Conservation (phyloP, 2,888 invertebrate species). For the Gastracanthus pulcherrimus region DNA sequence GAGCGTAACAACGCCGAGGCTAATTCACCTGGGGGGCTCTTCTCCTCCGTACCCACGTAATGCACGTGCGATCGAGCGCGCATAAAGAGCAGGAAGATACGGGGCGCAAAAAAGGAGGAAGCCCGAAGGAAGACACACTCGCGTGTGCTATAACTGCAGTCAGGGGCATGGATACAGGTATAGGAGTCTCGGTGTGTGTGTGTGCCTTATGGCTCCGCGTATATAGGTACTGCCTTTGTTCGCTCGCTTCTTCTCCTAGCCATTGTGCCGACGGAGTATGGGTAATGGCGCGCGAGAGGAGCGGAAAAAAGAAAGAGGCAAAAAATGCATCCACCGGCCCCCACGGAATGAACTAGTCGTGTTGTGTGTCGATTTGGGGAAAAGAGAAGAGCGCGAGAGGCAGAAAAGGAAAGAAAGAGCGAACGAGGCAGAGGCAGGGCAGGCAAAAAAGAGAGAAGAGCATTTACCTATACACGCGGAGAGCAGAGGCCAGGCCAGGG, state of each 20-base stretch:
- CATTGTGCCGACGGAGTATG: slow-evolving; percentile 4
- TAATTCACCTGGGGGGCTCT: no score
- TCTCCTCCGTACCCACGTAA: no score
- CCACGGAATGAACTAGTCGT: slow-evolving; percentile 28
- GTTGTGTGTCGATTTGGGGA: slow-evolving; percentile 21
- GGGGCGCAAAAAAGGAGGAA: no score
- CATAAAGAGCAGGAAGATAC: no score
- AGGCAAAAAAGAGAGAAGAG: no score
- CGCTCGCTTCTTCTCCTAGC: not conserved
- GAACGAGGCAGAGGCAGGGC: no score
- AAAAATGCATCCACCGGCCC: not conserved
- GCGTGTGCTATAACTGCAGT: no score
- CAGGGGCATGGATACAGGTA: not conserved
- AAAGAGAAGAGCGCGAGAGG: not conserved
- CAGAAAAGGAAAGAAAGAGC: no score
- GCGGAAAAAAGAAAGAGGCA: not conserved
- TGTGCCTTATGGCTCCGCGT: not conserved
- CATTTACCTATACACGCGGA: no score
- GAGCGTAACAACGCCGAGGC: slow-evolving; percentile 25
- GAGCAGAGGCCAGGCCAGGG: no score
- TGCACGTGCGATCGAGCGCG: no score
- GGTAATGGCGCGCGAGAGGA: slow-evolving; percentile 15
- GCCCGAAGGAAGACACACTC: no score
- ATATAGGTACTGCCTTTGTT: slow-evolving; percentile 7
- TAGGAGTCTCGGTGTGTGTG: not conserved